These are phyloP conservation scores for Stomatorhinus ivindoensis DNA, from an alignment of 2,113 vertebrate species.

Conservation along the genomic window DNA sequence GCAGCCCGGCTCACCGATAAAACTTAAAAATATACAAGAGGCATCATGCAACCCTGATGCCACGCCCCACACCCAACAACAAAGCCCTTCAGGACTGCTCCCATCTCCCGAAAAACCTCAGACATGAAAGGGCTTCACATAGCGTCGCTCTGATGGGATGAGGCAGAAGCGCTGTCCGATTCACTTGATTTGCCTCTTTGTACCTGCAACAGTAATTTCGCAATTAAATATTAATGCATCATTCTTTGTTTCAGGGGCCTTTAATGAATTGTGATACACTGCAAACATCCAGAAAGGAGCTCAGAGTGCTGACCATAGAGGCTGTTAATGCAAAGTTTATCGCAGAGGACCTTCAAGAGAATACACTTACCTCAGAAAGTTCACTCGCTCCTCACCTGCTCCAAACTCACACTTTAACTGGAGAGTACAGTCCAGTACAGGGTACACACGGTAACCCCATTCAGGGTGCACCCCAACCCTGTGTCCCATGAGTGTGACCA, in stretches of 20 bases:
- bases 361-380: neutral
- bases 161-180: neutral
- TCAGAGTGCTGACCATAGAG: conserved; percentile 15
- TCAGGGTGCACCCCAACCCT: neutral
- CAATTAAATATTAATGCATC: conserved; percentile 26
- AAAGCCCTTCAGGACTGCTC: neutral
- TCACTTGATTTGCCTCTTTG: neutral
- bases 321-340: conserved; percentile 2
- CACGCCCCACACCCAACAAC: neutral
- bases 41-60: neutral
- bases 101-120: neutral
- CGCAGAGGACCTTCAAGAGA: neutral
- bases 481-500: neutral
- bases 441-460: neutral
- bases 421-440: neutral
- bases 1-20: neutral
- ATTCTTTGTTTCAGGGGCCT: conserved; percentile 16
- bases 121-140: conserved; percentile 13
- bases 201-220: conserved; percentile 12
- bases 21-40: neutral
- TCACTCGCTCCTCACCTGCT: neutral
- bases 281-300: conserved; percentile 13
- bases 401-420: neutral
- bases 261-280: conserved; percentile 27
- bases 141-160: conserved; percentile 2